Evolutionary conservation across 1,140 invertebrate species (phyloP), one percentile per base, ranked within the genome.

Genomic region (Nautilus pompilius): DNA sequence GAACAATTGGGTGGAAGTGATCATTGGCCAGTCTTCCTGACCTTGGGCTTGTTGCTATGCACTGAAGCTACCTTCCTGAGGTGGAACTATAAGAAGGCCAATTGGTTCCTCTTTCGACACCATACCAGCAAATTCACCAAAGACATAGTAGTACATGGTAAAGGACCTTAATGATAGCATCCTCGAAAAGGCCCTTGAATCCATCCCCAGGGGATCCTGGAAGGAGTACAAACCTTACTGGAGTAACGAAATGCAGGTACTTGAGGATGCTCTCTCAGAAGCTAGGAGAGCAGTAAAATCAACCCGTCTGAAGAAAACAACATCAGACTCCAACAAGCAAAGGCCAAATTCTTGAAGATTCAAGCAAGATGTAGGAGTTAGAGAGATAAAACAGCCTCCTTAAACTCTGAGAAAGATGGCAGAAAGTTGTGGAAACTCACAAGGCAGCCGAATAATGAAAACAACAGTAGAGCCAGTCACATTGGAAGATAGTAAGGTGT

Each of bases 31-130:
- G 28, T 34, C 0, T 13, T 2, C 8, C 41, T 56, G 28, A n/a
- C 34, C 13, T 26, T 63, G 45, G 53, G 32, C 49, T 3, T n/a
- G 46, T 24, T n/a, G n/a, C n/a, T n/a, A n/a, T n/a, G n/a, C n/a
- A 46, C 0, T 28, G 34, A 46, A 30, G 48, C 63, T 32, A 45
- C 15, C 46, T 8, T 33, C 28, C 49, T 55, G 5, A 57, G 61
- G 41, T 57, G 54, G 30, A 63, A 57, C 32, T 63, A 63, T 30
- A 63, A 63, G 46, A 63, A 65, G 30, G 67, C 56, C 34, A 55
- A 62, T 22, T 69, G 63, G 63, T 32, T 15, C 32, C 24, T 48
- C 10, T 64, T 32, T 22, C 34, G 46, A n/a, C 41, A 60, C 8
- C 32, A 36, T 10, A 51, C 33, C 13, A 46, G 15, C 1, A 15